phyloP scores from a whole-genome alignment of 2,888 invertebrate species.

The Drosophila leonis region DNA sequence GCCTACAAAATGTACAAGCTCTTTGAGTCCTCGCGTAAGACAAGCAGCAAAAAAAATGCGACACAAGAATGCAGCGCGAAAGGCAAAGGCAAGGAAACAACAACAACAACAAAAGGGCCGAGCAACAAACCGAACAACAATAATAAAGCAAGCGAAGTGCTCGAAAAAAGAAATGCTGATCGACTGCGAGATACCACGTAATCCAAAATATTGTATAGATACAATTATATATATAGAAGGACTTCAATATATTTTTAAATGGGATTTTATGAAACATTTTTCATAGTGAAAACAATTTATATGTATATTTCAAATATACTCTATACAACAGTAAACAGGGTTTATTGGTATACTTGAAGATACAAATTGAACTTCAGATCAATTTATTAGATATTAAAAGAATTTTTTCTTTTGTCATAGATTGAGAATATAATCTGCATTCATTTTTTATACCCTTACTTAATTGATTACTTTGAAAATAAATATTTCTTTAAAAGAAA shows the following conservation, averaged over 20 bases:
- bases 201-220: background rate
- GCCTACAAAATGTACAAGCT: slow-evolving; percentile 18
- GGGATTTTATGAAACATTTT: background rate
- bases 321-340: too few relatives aligned
- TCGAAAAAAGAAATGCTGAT: background rate
- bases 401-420: too few relatives aligned
- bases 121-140: slow-evolving; percentile 10
- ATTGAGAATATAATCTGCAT: too few relatives aligned
- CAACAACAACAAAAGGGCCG: background rate
- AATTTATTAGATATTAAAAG: too few relatives aligned
- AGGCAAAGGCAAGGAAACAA: background rate
- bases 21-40: slow-evolving; percentile 37
- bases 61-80: slow-evolving; percentile 34
- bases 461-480: too few relatives aligned
- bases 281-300: too few relatives aligned
- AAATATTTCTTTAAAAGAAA: too few relatives aligned
- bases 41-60: slow-evolving; percentile 34
- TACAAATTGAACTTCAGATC: too few relatives aligned
- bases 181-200: background rate
- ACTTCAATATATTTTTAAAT: background rate
- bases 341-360: too few relatives aligned
- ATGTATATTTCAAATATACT: background rate
- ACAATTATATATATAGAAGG: background rate
- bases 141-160: background rate
- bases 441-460: too few relatives aligned